Conservation (phyloP, 1,140 invertebrate genomes). For the Hylaeus anthracinus region DNA sequence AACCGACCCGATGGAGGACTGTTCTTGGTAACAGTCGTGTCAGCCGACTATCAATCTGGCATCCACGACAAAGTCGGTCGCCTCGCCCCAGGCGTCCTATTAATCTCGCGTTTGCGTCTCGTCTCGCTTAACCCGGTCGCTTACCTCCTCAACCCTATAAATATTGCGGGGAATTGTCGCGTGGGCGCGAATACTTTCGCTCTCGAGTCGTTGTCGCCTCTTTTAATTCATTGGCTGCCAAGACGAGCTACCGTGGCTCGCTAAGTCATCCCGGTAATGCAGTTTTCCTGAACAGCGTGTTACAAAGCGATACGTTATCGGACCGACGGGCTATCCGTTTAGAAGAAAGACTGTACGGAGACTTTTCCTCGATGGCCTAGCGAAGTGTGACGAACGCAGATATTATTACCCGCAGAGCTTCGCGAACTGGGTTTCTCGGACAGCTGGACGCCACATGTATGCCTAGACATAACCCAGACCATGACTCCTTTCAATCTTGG, state of each 20-base stretch:
- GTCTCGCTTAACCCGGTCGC: conserved; percentile 21
- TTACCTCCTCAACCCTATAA: conserved; percentile 22
- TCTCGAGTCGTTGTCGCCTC: background rate
- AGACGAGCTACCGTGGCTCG: too few species aligned
- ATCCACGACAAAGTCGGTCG: conserved; percentile 48
- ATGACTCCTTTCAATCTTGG: too few species aligned
- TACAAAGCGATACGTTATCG: too few species aligned
- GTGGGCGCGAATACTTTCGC: conserved; percentile 17
- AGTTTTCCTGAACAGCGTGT: background rate
- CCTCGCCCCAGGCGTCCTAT: conserved; percentile 5
- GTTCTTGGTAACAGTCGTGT: conserved; percentile 42
- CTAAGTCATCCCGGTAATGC: background rate
- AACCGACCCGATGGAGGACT: background rate
- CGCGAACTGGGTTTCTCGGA: too few species aligned
- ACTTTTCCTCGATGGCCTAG: too few species aligned
- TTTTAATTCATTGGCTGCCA: background rate
- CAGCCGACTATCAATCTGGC: conserved; percentile 37
- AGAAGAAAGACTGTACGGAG: too few species aligned
- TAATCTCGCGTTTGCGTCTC: conserved; percentile 5
- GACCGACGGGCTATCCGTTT: too few species aligned
- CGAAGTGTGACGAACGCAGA: too few species aligned
- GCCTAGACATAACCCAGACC: too few species aligned
- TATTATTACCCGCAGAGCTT: too few species aligned
- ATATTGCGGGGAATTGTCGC: conserved; percentile 16
- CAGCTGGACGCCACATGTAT: too few species aligned